These are phyloP conservation scores for Catharus bicknelli DNA, from an alignment of 2,113 vertebrate genomes.

Conservation along the genomic window DNA sequence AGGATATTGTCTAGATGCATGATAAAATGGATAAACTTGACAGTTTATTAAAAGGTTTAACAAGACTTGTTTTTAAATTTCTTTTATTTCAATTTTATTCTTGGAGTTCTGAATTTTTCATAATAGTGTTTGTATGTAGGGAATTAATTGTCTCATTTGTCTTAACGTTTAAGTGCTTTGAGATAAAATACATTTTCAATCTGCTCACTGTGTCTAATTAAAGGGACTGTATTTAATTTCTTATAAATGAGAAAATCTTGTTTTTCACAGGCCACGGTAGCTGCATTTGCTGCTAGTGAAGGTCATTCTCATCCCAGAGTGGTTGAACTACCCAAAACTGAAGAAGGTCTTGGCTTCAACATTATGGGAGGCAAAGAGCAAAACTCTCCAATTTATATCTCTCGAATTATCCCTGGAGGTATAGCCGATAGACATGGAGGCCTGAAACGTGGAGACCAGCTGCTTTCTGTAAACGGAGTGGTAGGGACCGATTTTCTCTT, in stretches of 20 bases:
- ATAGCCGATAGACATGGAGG: constrained; percentile 95
- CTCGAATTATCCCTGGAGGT: constrained; percentile 94
- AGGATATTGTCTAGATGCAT: not conserved
- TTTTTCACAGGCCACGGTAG: constrained; percentile 89
- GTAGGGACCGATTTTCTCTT: constrained; percentile 75
- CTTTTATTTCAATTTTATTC: not conserved
- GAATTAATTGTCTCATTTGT: not conserved
- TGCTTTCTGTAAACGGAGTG: constrained; percentile 97
- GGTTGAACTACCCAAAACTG: constrained; percentile 96
- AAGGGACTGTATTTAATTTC: not conserved
- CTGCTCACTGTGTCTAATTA: not conserved
- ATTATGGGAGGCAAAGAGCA: constrained; percentile 99
- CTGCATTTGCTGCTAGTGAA: constrained; percentile 97
- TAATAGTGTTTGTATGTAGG: not conserved
- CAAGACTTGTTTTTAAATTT: not conserved
- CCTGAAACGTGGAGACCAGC: constrained; percentile 95
- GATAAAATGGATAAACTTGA: not conserved
- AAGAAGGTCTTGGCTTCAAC: constrained; percentile 97
- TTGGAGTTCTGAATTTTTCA: not conserved
- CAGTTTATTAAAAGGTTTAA: not conserved
- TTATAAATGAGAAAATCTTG: not conserved
- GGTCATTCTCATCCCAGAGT: constrained; percentile 97
- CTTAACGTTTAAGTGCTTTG: not conserved
- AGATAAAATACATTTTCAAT: not conserved
- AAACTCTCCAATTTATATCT: constrained; percentile 98